Conservation (phyloP, 2,797 vertebrate species). For the Leptatherina wallacei region DNA sequence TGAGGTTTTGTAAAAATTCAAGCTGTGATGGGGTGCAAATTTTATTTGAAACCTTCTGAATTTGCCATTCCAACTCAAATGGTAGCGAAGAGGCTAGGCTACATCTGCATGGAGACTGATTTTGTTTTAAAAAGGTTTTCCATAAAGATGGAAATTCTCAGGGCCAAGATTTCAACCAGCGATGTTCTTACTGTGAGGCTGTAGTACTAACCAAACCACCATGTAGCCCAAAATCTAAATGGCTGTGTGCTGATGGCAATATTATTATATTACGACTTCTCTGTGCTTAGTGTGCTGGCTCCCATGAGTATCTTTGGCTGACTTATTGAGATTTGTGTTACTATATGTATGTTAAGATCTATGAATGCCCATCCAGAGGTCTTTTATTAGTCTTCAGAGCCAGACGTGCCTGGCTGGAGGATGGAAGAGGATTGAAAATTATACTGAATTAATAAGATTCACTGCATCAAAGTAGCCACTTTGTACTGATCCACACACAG, state of each 20-base stretch:
- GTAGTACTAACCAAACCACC: too few species aligned
- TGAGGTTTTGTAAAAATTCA: slow-evolving; percentile 13
- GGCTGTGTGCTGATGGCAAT: slow-evolving; percentile 30
- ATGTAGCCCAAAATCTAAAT: slow-evolving; percentile 17
- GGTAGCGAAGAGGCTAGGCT: background rate
- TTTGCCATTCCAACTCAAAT: background rate
- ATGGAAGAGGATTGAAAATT: slow-evolving; percentile 58
- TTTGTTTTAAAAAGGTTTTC: background rate
- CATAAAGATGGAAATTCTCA: background rate
- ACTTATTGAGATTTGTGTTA: slow-evolving; percentile 40
- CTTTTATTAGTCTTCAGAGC: slow-evolving; percentile 72
- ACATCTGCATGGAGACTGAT: background rate
- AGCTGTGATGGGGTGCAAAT: background rate
- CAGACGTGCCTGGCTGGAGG: slow-evolving; percentile 80
- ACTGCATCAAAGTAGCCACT: slow-evolving; percentile 42
- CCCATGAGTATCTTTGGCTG: slow-evolving; percentile 51
- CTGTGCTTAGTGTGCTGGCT: slow-evolving; percentile 11
- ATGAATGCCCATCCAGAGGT: slow-evolving; percentile 61
- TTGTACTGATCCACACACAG: slow-evolving; percentile 36
- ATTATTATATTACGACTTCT: slow-evolving; percentile 48
- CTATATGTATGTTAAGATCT: slow-evolving; percentile 58
- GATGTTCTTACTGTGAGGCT: too few species aligned
- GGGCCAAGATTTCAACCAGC: too few species aligned
- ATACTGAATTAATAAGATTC: slow-evolving; percentile 57
- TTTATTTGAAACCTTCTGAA: background rate